These are phyloP conservation scores for Lepisosteus oculatus DNA, from an alignment of 2,113 vertebrate species.

Conservation along the genomic window DNA sequence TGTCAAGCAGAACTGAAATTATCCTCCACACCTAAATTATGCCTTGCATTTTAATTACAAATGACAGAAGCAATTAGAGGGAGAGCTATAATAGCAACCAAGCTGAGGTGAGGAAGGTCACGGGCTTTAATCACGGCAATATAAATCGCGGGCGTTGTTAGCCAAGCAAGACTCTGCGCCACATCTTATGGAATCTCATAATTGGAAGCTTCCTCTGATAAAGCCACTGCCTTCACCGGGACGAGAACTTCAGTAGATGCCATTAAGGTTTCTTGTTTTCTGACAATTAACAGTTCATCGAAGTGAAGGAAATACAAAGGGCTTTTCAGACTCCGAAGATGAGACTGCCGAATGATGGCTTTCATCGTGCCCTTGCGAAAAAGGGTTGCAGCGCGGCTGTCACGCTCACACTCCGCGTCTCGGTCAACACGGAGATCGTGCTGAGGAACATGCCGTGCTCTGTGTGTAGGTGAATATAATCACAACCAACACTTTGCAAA, in stretches of 20 bases:
- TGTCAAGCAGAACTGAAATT: conserved; percentile 30
- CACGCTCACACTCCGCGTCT: too few species aligned
- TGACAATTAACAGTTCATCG: too few species aligned
- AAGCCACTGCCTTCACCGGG: not conserved
- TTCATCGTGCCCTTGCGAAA: not conserved
- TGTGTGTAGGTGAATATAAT: too few species aligned
- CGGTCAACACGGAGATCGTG: too few species aligned
- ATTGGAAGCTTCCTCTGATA: not conserved
- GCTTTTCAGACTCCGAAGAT: too few species aligned
- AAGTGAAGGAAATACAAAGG: too few species aligned
- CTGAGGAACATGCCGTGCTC: too few species aligned
- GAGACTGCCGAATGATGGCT: too few species aligned
- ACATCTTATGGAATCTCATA: not conserved
- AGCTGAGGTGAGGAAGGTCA: not conserved
- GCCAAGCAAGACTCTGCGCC: not conserved
- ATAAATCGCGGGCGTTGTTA: not conserved
- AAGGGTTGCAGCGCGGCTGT: too few species aligned
- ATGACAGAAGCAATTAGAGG: conserved; percentile 33
- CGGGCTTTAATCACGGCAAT: not conserved
- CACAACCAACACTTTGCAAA: too few species aligned
- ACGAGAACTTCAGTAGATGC: not conserved
- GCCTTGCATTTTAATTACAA: conserved; percentile 39
- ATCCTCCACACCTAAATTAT: conserved; percentile 38
- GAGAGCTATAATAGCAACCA: conserved; percentile 10
- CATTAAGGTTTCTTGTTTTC: not conserved